Conservation (phyloP, 2,888 invertebrate species). For the Nomada goodeniana region DNA sequence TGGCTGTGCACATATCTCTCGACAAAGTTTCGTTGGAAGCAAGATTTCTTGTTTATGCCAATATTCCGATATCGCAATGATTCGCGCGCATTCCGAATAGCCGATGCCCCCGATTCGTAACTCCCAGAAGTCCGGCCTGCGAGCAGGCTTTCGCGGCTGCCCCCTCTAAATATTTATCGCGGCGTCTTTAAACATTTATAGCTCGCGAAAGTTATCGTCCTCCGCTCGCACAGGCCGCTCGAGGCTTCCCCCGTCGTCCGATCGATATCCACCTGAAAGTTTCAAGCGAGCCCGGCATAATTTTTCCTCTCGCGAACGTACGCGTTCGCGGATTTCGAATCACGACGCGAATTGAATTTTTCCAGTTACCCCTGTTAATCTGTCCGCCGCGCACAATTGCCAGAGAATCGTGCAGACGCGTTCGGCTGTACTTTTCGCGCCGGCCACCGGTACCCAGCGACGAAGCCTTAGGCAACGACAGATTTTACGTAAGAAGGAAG, state of each 20-base stretch:
- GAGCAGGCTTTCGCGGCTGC: no score
- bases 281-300: constrained; percentile 14
- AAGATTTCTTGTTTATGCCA: no score
- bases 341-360: not conserved
- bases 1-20: no score
- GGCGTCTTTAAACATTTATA: constrained; percentile 15
- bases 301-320: constrained; percentile 21
- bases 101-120: not conserved
- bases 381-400: not conserved
- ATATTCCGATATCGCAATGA: no score
- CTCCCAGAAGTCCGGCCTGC: no score
- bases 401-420: not conserved
- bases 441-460: constrained; percentile 33
- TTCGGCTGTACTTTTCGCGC: not conserved
- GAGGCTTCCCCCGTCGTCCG: not conserved
- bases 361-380: not conserved
- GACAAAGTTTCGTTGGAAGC: no score
- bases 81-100: not conserved
- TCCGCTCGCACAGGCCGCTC: not conserved
- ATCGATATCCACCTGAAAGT: constrained; percentile 12
- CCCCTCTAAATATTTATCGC: constrained; percentile 15
- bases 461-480: constrained; percentile 66
- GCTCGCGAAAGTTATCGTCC: constrained; percentile 1
- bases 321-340: not conserved
- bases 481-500: constrained; percentile 71